Evolutionary conservation across 2,797 vertebrate genomes (phyloP).

Genomic region (Pampus argenteus): DNA sequence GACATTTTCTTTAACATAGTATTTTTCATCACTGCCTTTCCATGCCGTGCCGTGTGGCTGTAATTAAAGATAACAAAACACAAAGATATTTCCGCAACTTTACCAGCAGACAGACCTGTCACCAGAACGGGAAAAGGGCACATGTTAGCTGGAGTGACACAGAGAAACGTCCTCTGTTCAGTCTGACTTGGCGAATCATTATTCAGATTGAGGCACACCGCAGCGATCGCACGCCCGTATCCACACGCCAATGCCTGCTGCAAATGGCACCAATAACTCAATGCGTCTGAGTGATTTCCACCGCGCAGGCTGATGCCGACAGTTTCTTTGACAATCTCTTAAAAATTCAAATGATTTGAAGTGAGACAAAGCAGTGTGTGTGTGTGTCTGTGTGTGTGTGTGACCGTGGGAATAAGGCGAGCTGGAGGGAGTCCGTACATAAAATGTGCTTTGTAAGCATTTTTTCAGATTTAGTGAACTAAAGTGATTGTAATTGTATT

Average conservation of each 20-base stretch:
- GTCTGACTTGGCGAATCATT: slow-evolving; percentile 68
- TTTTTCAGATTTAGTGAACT: slow-evolving; percentile 35
- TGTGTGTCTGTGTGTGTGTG: too few relatives aligned
- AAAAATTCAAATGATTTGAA: slow-evolving; percentile 57
- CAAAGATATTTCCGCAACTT: slow-evolving; percentile 27
- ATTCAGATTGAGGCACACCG: slow-evolving; percentile 73
- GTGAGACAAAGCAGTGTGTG: slow-evolving; percentile 14
- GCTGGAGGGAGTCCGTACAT: slow-evolving; percentile 28
- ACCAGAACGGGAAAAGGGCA: slow-evolving; percentile 47
- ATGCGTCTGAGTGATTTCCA: slow-evolving; percentile 53
- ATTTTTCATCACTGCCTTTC: not conserved
- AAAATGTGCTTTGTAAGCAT: slow-evolving; percentile 45
- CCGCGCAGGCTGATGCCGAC: slow-evolving; percentile 49
- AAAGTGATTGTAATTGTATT: slow-evolving; percentile 45
- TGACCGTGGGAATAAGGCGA: not conserved
- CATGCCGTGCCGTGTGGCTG: slow-evolving; percentile 10
- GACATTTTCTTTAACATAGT: not conserved
- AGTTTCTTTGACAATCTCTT: slow-evolving; percentile 64
- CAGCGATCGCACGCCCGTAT: slow-evolving; percentile 55
- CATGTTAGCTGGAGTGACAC: slow-evolving; percentile 66
- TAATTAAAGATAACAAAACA: slow-evolving; percentile 29
- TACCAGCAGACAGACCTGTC: slow-evolving; percentile 44
- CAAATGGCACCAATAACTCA: slow-evolving; percentile 71
- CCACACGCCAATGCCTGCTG: slow-evolving; percentile 45
- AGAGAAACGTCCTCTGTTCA: slow-evolving; percentile 61